Conservation (phyloP, 2,113 vertebrate genomes). For the Grantiella picta region DNA sequence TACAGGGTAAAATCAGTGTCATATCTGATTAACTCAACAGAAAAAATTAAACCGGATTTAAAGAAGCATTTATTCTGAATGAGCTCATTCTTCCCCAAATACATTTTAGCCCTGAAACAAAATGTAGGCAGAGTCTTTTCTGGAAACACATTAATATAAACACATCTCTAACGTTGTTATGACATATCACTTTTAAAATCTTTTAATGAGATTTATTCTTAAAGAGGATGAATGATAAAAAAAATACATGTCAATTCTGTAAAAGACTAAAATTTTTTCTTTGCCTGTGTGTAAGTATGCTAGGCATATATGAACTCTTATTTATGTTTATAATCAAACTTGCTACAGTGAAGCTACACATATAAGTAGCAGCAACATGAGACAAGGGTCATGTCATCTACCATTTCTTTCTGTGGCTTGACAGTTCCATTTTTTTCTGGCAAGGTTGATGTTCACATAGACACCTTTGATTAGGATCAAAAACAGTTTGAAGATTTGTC, state of each 20-base stretch:
- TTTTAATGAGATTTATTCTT: neutral
- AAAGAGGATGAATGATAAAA: neutral
- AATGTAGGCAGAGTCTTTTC: neutral
- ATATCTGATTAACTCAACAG: slow-evolving; percentile 56
- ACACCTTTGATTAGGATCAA: slow-evolving; percentile 30
- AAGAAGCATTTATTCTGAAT: slow-evolving; percentile 49
- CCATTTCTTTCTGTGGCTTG: neutral
- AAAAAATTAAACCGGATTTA: slow-evolving; percentile 18
- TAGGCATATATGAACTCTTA: neutral
- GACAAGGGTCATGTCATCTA: neutral
- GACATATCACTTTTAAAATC: neutral
- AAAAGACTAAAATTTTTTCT: neutral
- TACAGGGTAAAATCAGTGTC: slow-evolving; percentile 66
- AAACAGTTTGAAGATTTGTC: neutral
- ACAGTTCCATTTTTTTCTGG: slow-evolving; percentile 30
- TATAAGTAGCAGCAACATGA: neutral
- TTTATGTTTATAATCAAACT: neutral
- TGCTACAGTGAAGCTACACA: neutral
- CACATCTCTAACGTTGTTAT: neutral
- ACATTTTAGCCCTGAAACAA: neutral
- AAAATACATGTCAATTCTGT: neutral
- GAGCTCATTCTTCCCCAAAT: neutral
- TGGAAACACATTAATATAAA: neutral
- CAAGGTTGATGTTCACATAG: neutral
- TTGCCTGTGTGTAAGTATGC: neutral